phyloP scores from a whole-genome alignment of 2,888 invertebrate species.

The Sylvicola cinctus region DNA sequence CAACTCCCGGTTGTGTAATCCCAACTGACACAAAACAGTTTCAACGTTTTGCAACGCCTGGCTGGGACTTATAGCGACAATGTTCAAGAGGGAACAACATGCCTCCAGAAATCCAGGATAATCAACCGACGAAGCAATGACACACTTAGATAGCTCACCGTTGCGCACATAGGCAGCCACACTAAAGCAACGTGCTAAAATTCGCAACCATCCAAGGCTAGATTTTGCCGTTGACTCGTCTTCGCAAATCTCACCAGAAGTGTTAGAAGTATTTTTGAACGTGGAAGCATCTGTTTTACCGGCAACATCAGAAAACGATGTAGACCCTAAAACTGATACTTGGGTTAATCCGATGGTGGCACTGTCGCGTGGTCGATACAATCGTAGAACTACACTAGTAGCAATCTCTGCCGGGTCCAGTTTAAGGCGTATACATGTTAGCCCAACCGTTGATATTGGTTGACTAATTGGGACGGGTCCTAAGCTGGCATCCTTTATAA shows the following conservation, averaged over 20 bases:
- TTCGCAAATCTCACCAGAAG: constrained; percentile 10
- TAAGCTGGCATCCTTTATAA: constrained; percentile 57
- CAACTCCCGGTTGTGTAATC: constrained; percentile 38
- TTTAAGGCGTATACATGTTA: constrained; percentile 68
- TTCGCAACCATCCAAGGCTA: constrained; percentile 67
- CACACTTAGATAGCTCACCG: constrained; percentile 22
- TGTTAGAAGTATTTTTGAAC: not conserved
- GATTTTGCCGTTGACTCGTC: constrained; percentile 25
- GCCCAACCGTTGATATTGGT: constrained; percentile 68
- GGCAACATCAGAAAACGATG: constrained; percentile 49
- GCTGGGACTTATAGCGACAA: constrained; percentile 37
- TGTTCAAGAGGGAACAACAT: constrained; percentile 48
- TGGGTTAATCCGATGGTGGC: constrained; percentile 76
- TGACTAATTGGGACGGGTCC: constrained; percentile 65
- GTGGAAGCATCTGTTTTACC: constrained; percentile 3
- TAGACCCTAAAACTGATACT: constrained; percentile 63
- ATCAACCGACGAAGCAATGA: constrained; percentile 39
- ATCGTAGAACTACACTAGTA: constrained; percentile 50
- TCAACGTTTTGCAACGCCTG: constrained; percentile 37
- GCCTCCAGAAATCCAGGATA: constrained; percentile 45
- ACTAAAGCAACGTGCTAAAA: constrained; percentile 60
- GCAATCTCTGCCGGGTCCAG: constrained; percentile 69
- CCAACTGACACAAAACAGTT: constrained; percentile 45
- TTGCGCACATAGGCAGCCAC: constrained; percentile 16
- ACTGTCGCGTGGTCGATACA: constrained; percentile 63